phyloP scores from a whole-genome alignment of 2,797 vertebrate species.

The Sebastes ruberrimus region DNA sequence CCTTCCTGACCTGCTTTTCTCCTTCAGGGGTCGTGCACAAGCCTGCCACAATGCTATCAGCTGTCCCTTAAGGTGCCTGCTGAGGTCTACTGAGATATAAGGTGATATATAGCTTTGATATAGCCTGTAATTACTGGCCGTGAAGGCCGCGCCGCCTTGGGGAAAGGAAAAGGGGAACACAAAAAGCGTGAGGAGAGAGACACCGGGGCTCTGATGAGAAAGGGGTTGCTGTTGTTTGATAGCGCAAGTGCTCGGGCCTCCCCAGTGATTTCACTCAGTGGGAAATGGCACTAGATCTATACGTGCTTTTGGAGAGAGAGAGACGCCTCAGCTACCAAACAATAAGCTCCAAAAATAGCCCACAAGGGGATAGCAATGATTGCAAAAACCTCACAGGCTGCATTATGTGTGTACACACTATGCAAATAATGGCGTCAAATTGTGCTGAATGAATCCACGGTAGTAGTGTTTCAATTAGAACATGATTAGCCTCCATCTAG shows the following conservation, averaged over 20 bases:
- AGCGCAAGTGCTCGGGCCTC: constrained; percentile 35
- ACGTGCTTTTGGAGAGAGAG: constrained; percentile 23
- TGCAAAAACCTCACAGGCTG: constrained; percentile 25
- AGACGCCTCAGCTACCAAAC: constrained; percentile 26
- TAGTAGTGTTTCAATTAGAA: constrained; percentile 41
- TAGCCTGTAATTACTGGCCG: constrained; percentile 81
- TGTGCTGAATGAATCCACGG: constrained; percentile 43
- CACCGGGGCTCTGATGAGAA: constrained; percentile 66
- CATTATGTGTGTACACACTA: constrained; percentile 1
- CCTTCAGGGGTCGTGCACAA: constrained; percentile 73
- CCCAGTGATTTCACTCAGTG: constrained; percentile 25
- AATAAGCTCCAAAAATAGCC: constrained; percentile 46
- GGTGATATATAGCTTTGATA: constrained; percentile 84
- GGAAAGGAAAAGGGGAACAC: constrained; percentile 44
- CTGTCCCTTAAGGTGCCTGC: constrained; percentile 73
- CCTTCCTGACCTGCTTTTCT: constrained; percentile 67
- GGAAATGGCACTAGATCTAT: constrained; percentile 30
- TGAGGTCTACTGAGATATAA: constrained; percentile 69
- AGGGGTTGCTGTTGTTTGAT: constrained; percentile 68
- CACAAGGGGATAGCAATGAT: constrained; percentile 27
- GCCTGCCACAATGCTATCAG: constrained; percentile 75
- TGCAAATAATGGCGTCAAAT: constrained; percentile 49
- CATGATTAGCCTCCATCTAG: constrained; percentile 34
- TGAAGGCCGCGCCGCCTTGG: constrained; percentile 73
- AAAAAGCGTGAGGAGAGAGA: constrained; percentile 34